A percentile compares a stretch with the other conserved stretches of the same genome.
Evolutionary conservation across 2,113 vertebrate genomes (phyloP).

Genomic region (Nannobrachium achirus): DNA sequence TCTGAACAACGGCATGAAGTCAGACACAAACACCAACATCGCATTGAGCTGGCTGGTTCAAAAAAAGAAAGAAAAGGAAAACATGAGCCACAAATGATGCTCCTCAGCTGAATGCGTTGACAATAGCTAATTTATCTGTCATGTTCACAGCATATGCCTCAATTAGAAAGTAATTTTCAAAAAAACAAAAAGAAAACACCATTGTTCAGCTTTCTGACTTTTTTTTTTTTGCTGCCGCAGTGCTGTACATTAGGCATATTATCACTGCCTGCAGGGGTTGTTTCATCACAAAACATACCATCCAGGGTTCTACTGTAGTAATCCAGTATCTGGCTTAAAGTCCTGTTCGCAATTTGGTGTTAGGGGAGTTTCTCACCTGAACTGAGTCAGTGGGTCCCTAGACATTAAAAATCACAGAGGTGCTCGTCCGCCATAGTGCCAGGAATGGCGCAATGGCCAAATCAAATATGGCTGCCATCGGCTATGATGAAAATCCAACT

Average conservation of each 20-base stretch:
- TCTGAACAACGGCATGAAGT: constrained; percentile 33
- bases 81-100: constrained; percentile 48
- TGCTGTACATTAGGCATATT: constrained; percentile 54
- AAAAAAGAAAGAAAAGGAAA: constrained; percentile 37
- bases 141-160: constrained; percentile 67
- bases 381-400: too few relatives aligned
- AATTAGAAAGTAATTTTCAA: constrained; percentile 77
- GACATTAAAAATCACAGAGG: too few relatives aligned
- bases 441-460: too few relatives aligned
- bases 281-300: constrained; percentile 64
- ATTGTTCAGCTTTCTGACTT: constrained; percentile 61
- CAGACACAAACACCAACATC: constrained; percentile 43
- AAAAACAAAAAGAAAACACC: constrained; percentile 34
- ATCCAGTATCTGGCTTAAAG: too few relatives aligned
- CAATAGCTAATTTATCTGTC: constrained; percentile 77
- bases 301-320: constrained; percentile 40
- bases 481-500: too few relatives aligned
- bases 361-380: too few relatives aligned
- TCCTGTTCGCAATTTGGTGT: too few relatives aligned
- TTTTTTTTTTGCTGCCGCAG: constrained; percentile 52
- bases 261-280: constrained; percentile 51
- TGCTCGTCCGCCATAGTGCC: too few relatives aligned
- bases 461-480: too few relatives aligned
- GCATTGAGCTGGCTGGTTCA: constrained; percentile 40
- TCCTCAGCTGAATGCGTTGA: constrained; percentile 63